A percentile compares a stretch with the other conserved stretches of the same genome.
Conservation (phyloP, 2,888 invertebrate genomes). For the Orthosia cruda region DNA sequence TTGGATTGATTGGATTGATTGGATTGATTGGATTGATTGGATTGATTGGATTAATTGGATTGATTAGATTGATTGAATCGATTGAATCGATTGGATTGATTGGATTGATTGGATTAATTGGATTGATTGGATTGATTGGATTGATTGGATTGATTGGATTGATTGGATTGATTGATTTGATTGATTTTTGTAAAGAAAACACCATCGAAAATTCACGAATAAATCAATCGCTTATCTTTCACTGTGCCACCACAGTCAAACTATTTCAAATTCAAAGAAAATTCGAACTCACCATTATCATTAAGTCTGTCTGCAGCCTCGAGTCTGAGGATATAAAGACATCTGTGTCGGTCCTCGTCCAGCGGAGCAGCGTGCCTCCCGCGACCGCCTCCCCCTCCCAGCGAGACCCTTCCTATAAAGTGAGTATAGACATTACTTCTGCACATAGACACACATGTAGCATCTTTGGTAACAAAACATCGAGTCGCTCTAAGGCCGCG, state of each 20-base stretch:
- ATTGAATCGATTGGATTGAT: too few species aligned
- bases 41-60: too few species aligned
- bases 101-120: too few species aligned
- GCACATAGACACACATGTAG: neutral
- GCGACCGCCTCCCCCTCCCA: constrained; percentile 85
- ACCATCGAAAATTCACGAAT: neutral
- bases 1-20: too few species aligned
- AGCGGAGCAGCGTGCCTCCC: constrained; percentile 83
- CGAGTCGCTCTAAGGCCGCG: neutral
- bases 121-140: too few species aligned
- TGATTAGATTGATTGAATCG: too few species aligned
- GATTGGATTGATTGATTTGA: too few species aligned
- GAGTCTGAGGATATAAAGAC: constrained; percentile 83
- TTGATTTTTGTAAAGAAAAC: neutral
- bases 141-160: too few species aligned
- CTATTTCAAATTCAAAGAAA: constrained; percentile 13
- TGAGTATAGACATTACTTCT: neutral
- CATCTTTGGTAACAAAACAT: neutral
- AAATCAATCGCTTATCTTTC: too few species aligned
- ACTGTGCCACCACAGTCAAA: constrained; percentile 13
- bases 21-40: too few species aligned
- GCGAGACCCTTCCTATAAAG: constrained; percentile 74
- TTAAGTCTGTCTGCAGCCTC: constrained; percentile 84
- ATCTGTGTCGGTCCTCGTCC: constrained; percentile 85
- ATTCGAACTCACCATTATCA: constrained; percentile 85